Evolutionary conservation across 2,113 vertebrate genomes (phyloP), one percentile per base, ranked within the genome.

Genomic region (Chascanopsetta lugubris): DNA sequence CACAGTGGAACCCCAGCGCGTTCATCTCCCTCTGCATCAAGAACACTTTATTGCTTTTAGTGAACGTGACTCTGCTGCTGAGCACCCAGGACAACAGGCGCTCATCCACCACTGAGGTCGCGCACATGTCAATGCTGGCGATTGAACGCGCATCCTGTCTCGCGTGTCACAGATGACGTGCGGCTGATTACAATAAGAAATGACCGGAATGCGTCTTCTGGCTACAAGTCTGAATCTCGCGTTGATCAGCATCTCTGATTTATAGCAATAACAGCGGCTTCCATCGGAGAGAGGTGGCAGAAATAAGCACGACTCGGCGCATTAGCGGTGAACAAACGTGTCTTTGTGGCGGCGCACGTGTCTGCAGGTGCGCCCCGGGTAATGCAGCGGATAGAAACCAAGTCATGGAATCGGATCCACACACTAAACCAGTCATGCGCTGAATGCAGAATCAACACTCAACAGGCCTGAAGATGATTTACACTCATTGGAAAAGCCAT

Each of bases 41-140:
- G 54, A 78, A 68, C 78, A 77, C 58, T 87, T 86, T 86, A 84
- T 74, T 73, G 74, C 82, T 81, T 80, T 77, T 79, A 55, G 56
- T 29, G 73, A 70, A 63, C 64, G 63, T 83, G 83, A 79, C 75
- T 80, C 54, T 76, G 70, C 63, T 77, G 74, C 78, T 70, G 61
- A 78, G 80, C 59, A 56, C 45, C 24, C 58, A 49, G 50, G 65
- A 72, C 40, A 30, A 26, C 51, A 57, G 36, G 62, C 32, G 32
- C 12, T 22, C n/a, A 69, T 75, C 17, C 11, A 13, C 45, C 45
- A 46, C 47, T 9, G 21, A 58, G 24, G 25, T 43, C 29, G 12
- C 46, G 12, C 30, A 24, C 30, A 58, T 78, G 53, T 59, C 4
- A 51, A 68, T 68, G 61, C 15, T 17, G 18, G 1, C 11, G 17